These are phyloP conservation scores for Anoncus sp. DNA, from an alignment of 2,888 invertebrate genomes.

Conservation along the genomic window DNA sequence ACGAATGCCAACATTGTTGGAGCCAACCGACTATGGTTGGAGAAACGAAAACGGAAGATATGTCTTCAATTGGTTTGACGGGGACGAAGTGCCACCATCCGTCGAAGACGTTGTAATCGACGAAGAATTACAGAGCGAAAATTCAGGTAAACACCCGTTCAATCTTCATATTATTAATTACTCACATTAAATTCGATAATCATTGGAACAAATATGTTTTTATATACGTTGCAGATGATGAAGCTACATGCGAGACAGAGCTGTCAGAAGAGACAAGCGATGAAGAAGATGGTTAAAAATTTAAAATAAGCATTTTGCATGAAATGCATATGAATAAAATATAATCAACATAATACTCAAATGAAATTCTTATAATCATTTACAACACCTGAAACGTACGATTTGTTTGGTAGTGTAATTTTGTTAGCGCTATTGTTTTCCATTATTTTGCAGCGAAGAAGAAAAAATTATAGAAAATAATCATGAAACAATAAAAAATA, in stretches of 20 bases:
- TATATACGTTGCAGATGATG: conserved; percentile 3
- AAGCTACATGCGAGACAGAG: conserved; percentile 4
- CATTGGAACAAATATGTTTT: conserved; percentile 6
- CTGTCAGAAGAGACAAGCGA: conserved; percentile 8
- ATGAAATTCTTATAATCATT: too few relatives aligned
- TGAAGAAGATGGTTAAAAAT: conserved; percentile 2
- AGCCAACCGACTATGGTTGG: conserved; percentile 13
- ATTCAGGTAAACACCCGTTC: background rate
- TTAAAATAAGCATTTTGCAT: too few relatives aligned
- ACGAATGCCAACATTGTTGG: conserved; percentile 8
- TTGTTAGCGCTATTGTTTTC: too few relatives aligned
- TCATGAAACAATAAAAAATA: too few relatives aligned
- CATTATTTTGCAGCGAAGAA: too few relatives aligned
- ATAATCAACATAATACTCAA: too few relatives aligned
- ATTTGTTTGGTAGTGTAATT: too few relatives aligned
- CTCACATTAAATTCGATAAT: conserved; percentile 7
- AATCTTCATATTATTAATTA: conserved; percentile 11
- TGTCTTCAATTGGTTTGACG: conserved; percentile 11
- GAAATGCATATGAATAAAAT: too few relatives aligned
- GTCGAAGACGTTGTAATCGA: conserved; percentile 59
- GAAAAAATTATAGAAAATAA: too few relatives aligned
- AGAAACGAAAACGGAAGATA: conserved; percentile 3
- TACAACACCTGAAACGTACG: too few relatives aligned
- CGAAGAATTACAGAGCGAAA: conserved; percentile 1
- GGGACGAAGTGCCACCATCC: conserved; percentile 16